Conservation (phyloP, 2,888 invertebrate genomes). For the Halocaridina rubra region DNA sequence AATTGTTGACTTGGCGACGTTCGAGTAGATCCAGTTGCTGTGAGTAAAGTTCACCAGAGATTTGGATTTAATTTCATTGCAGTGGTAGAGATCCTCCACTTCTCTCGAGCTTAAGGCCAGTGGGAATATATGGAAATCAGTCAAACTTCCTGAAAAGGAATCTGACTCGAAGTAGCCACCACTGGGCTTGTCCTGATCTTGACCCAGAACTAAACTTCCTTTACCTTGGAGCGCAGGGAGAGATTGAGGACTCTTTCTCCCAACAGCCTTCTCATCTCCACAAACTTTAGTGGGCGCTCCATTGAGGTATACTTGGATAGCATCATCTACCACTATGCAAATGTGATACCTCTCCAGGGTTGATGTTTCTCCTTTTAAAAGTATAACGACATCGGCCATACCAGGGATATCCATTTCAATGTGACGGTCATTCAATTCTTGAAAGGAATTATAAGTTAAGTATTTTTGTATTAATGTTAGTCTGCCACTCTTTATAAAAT, state of each 20-base stretch:
- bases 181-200: slow-evolving; percentile 9
- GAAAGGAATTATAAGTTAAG: too few relatives aligned
- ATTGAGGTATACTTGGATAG: background rate
- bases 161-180: background rate
- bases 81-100: background rate
- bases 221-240: too few relatives aligned
- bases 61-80: background rate
- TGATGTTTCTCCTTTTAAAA: too few relatives aligned
- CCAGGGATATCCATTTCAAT: too few relatives aligned
- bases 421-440: too few relatives aligned
- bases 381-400: too few relatives aligned
- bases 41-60: background rate
- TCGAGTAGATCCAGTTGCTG: background rate
- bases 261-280: background rate
- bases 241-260: too few relatives aligned
- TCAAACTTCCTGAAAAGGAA: background rate
- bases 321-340: background rate
- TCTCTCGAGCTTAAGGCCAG: background rate
- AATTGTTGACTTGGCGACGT: background rate
- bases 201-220: background rate
- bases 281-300: background rate
- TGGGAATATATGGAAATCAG: background rate
- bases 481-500: too few relatives aligned
- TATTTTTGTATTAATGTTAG: too few relatives aligned
- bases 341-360: background rate